These are phyloP conservation scores for Sinhomidia bicolor DNA, from an alignment of 2,888 invertebrate species.

Conservation along the genomic window DNA sequence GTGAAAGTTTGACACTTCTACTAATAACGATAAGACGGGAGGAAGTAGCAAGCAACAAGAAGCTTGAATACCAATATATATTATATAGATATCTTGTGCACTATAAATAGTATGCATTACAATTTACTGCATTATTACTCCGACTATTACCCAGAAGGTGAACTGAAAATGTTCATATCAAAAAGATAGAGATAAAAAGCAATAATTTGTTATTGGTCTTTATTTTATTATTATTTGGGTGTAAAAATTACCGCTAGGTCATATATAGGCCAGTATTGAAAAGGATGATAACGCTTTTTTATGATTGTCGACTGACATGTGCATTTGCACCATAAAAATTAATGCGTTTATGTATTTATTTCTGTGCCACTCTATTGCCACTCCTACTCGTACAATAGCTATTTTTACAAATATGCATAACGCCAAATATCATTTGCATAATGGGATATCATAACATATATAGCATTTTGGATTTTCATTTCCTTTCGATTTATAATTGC, in stretches of 20 bases:
- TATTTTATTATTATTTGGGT: neutral
- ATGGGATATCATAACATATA: neutral
- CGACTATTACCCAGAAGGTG: neutral
- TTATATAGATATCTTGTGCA: neutral
- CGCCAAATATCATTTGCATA: neutral
- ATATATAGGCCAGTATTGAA: neutral
- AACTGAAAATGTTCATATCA: neutral
- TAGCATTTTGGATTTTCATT: neutral
- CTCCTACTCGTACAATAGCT: neutral
- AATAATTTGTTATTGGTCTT: neutral
- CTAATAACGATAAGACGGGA: conserved; percentile 15
- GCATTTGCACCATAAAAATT: neutral
- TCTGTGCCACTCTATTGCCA: neutral
- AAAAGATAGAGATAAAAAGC: neutral
- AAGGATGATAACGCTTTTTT: neutral
- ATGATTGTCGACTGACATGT: neutral
- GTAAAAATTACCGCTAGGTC: neutral
- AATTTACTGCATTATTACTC: neutral
- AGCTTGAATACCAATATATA: neutral
- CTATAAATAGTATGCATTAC: neutral
- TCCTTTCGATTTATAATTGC: neutral
- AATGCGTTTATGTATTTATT: neutral
- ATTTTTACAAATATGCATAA: neutral
- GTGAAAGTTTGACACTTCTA: conserved; percentile 32
- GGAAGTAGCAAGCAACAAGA: neutral